Conservation (phyloP, 2,113 vertebrate species). For the Siniperca knerii region DNA sequence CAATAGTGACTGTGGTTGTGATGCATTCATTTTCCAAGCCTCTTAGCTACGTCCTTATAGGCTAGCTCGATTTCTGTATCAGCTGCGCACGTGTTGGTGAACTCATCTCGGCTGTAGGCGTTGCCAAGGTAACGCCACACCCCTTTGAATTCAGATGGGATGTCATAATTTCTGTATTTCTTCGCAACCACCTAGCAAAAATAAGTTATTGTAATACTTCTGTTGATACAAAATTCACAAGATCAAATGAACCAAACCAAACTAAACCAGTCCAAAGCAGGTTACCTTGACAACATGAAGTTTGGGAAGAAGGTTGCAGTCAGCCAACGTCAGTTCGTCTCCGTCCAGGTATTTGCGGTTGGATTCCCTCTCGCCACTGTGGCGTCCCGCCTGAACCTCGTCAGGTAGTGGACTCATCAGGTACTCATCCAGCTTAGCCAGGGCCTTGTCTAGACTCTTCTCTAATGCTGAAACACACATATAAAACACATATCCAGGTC, state of each 20-base stretch:
- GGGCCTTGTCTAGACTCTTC: constrained; percentile 89
- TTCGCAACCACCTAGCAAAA: constrained; percentile 92
- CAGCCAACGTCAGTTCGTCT: constrained; percentile 93
- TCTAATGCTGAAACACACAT: constrained; percentile 86
- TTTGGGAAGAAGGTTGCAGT: constrained; percentile 98
- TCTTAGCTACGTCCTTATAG: constrained; percentile 93
- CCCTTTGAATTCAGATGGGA: constrained; percentile 91
- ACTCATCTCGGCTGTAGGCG: constrained; percentile 91
- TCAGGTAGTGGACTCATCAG: constrained; percentile 89
- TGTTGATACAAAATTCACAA: background rate
- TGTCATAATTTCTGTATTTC: constrained; percentile 95
- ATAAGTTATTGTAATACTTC: background rate
- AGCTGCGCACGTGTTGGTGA: constrained; percentile 94
- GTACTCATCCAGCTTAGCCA: constrained; percentile 92
- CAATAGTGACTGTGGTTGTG: background rate
- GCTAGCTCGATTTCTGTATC: constrained; percentile 93
- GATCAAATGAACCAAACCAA: background rate
- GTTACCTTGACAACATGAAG: constrained; percentile 96
- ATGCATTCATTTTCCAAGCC: constrained; percentile 86
- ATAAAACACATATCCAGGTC: background rate
- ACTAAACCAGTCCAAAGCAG: fast-evolving
- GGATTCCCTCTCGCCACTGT: constrained; percentile 70
- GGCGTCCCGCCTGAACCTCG: constrained; percentile 62
- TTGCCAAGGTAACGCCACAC: constrained; percentile 94
- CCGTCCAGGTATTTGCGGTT: constrained; percentile 94